Evolutionary conservation across 2,888 invertebrate species (phyloP), one percentile per base, ranked within the genome.

Genomic region (Folsomia candida): DNA sequence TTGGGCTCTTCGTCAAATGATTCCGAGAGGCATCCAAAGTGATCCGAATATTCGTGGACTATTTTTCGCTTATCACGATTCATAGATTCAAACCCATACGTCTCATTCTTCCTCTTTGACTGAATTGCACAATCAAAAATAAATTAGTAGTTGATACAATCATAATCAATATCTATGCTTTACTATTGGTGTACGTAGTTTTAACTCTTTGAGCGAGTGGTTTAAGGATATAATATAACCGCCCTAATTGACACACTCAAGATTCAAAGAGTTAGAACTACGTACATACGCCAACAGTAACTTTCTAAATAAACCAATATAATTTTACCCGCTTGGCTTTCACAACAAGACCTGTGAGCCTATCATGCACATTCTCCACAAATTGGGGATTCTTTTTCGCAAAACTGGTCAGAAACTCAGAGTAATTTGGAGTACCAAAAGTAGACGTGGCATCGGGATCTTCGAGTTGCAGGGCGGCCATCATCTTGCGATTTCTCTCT

Each of bases 1-100:
- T 97, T 95, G 0, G 97, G 97, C 82, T 97, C 97, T 24, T 90
- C 90, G 85, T 98, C 98, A 83, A 96, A 97, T 25, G 96, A 94
- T 71, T 92, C 91, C 76, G 95, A 93, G 81, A 94, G 91, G 80
- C 95, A 92, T 54, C 96, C 96, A 85, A 97, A 98, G 84, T 93
- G 93, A 81, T 94, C 93, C 80, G 94, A 94, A 83, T 94, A 88
- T 83, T 98, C 97, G 84, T 97, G 97, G 11, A 98, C 89, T 81
- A 97, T 89, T 81, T 92, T 91, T 0, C 97, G 87, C 83, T 96
- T 95, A 80, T 94, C 93, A 59, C 92, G 87, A 83, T 94, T 96
- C 95, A 97, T 96, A 1, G 91, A 89, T 22, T 93, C 92, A 83
- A 97, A 97, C 11, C 94, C 92, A 83, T 93, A 91, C 1, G 79